Conservation (phyloP, 2,888 invertebrate species). For the Eugnorisma glareosa region DNA sequence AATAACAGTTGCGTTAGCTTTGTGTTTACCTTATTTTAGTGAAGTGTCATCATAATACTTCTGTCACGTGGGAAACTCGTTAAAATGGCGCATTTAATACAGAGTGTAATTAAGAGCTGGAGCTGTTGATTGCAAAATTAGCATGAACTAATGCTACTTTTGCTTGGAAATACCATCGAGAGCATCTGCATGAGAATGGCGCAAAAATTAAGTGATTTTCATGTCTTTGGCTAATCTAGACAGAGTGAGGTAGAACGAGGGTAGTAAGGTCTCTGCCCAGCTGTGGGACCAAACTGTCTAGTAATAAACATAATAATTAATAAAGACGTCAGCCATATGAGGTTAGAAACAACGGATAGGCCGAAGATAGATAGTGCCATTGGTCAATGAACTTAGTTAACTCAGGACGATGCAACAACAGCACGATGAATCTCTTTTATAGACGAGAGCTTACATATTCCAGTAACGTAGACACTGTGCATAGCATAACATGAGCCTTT, state of each 20-base stretch:
- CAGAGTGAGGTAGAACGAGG: not conserved
- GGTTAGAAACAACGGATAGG: not conserved
- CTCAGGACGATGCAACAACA: not conserved
- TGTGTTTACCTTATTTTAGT: slow-evolving; percentile 41
- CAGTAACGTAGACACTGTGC: not conserved
- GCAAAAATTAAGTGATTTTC: not conserved
- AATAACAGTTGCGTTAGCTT: slow-evolving; percentile 66
- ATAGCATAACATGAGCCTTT: not conserved
- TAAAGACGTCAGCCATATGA: not conserved
- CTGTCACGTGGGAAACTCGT: slow-evolving; percentile 18
- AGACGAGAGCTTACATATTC: not conserved
- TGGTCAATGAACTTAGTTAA: not conserved
- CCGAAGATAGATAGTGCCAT: not conserved
- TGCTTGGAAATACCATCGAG: not conserved
- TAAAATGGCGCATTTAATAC: not conserved
- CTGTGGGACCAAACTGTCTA: too few species aligned
- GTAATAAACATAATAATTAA: not conserved
- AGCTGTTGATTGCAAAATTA: not conserved
- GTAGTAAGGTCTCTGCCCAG: not conserved
- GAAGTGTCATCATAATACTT: slow-evolving; percentile 3
- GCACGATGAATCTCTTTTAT: not conserved
- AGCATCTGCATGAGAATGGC: not conserved
- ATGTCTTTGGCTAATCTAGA: not conserved
- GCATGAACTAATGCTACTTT: not conserved
- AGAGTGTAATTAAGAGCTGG: not conserved